These are phyloP conservation scores for Anthoscopus minutus DNA, from an alignment of 2,113 vertebrate genomes.

Conservation along the genomic window DNA sequence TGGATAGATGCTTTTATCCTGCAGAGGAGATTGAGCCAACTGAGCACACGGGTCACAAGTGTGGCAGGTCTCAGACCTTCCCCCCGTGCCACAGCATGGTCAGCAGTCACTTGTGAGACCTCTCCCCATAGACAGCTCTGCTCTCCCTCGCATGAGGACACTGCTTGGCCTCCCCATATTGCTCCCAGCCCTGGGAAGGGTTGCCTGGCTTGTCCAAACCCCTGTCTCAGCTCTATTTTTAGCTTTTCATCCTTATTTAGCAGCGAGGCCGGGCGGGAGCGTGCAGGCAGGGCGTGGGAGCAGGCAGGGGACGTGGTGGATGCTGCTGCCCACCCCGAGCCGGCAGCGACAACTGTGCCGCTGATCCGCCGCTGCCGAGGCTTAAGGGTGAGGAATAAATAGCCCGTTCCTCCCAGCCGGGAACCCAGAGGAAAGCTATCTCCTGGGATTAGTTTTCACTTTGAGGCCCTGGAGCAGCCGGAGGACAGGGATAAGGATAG, in stretches of 20 bases:
- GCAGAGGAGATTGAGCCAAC: neutral
- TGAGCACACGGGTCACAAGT: neutral
- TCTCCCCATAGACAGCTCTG: neutral
- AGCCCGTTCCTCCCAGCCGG: neutral
- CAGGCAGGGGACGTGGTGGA: neutral
- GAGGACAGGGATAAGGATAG: neutral
- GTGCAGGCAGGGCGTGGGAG: neutral
- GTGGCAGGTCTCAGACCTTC: neutral
- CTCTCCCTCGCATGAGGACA: fast-evolving
- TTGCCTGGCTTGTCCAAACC: neutral
- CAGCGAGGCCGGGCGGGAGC: neutral
- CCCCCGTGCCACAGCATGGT: fast-evolving
- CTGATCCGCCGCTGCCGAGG: neutral
- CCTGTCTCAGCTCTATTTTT: slow-evolving; percentile 54
- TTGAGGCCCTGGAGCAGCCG: neutral
- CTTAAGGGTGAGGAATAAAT: slow-evolving; percentile 51
- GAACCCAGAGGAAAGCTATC: neutral
- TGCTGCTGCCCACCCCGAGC: neutral
- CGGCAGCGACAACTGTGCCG: slow-evolving; percentile 24
- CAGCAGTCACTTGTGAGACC: neutral
- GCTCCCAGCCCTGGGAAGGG: neutral
- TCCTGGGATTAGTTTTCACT: slow-evolving; percentile 1
- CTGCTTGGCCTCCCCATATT: neutral
- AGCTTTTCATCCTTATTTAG: slow-evolving; percentile 65
- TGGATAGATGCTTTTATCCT: neutral